Base-by-base conservation (phyloP, 2,888 invertebrate species). In the Lycophotia porphyrea region DNA sequence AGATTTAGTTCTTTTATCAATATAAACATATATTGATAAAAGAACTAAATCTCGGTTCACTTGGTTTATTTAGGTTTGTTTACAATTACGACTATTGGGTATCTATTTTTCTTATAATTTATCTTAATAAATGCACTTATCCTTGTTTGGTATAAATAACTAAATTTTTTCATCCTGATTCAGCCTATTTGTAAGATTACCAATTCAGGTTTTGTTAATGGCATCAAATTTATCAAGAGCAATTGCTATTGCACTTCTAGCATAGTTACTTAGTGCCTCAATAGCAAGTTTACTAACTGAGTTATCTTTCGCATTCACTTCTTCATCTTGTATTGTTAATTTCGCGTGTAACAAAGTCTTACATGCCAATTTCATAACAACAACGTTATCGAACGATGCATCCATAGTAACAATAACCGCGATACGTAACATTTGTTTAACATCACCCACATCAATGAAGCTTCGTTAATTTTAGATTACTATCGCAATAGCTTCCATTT, bases 341-440 rank as follows among this genome's bases (percentile, higher is more conserved):
- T 77, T 75, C 1, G 49, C 64, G 52, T 68, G 70, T 63, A 71
- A 63, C 55, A 71, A 27, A n/a, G 27, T 74, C 73, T 81, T 71
- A 72, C 75, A 76, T 69, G 63, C 31, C 27, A 60, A 76, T 82
- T 84, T 84, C 74, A 71, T 79, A 84, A 83, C 63, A 76, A 27
- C 18, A 58, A 61, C 7, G 65, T 75, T 78, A 85, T 80, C 76
- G 75, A 82, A 80, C 60, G 44, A 79, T 15, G 52, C 52, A 52
- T 72, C 47, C 63, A 71, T 49, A 78, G 21, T 34, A 67, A 81
- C 76, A 78, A 79, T 74, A 74, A 79, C 63, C 49, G n/a, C 65
- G 68, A 82, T 78, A 87, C 78, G 75, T 87, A 87, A 82, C 73
- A 84, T 84, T 80, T 61, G 39, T 80, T 76, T 61, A 84, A 68